phyloP scores from a whole-genome alignment of 2,888 invertebrate species.

The Hesperia comma region DNA sequence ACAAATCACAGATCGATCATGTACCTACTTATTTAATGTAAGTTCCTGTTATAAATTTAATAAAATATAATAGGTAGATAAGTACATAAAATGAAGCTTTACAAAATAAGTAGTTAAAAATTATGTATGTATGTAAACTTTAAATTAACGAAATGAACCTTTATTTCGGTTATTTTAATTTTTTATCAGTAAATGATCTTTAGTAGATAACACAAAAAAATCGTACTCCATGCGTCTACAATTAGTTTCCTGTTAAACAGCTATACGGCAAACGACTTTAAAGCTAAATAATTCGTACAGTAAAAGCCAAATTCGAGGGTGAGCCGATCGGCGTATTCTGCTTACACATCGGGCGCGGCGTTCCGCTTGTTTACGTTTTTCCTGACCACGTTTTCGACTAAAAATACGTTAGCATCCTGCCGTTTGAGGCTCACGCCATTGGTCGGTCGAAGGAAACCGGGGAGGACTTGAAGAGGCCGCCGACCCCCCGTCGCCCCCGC shows the following conservation, averaged over 20 bases:
- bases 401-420: constrained; percentile 82
- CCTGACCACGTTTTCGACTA: constrained; percentile 79
- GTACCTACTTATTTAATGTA: too few relatives aligned
- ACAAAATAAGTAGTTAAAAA: too few relatives aligned
- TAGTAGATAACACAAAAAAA: not conserved
- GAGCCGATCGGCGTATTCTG: constrained; percentile 44
- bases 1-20: too few relatives aligned
- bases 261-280: constrained; percentile 51
- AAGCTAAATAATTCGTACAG: constrained; percentile 53
- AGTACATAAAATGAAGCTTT: too few relatives aligned
- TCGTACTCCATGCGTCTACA: constrained; percentile 1
- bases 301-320: constrained; percentile 50
- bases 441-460: constrained; percentile 73
- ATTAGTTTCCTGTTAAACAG: constrained; percentile 43
- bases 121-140: too few relatives aligned
- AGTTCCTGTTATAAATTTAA: too few relatives aligned
- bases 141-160: too few relatives aligned
- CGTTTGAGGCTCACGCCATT: constrained; percentile 80
- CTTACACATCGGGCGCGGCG: constrained; percentile 60
- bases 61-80: too few relatives aligned
- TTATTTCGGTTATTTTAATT: too few relatives aligned
- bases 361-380: constrained; percentile 80
- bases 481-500: constrained; percentile 54
- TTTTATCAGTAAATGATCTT: too few relatives aligned
- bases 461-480: constrained; percentile 66